Percentiles rank a stretch among this genome's conserved stretches.
phyloP scores from a whole-genome alignment of 2,797 vertebrate species.

The Acanthurus lineatus region DNA sequence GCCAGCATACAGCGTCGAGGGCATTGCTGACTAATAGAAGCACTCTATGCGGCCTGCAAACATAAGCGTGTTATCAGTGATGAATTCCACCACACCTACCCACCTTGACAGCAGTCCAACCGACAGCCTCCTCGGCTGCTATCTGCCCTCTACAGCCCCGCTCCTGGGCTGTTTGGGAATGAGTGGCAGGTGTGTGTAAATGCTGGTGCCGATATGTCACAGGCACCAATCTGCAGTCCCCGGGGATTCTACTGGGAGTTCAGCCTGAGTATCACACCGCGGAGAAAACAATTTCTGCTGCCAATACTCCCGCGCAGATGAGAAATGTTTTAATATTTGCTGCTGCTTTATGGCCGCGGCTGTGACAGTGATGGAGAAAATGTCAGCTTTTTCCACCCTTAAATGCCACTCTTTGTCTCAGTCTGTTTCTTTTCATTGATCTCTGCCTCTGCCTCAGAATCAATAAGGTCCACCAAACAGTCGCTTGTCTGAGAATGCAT shows the following conservation, averaged over 20 bases:
- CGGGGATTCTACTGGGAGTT: constrained; percentile 93
- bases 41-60: constrained; percentile 67
- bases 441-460: constrained; percentile 92
- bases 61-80: constrained; percentile 82
- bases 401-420: constrained; percentile 98
- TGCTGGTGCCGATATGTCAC: constrained; percentile 90
- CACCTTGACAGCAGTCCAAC: constrained; percentile 80
- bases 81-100: constrained; percentile 80
- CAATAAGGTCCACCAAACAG: constrained; percentile 95
- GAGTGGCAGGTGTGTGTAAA: constrained; percentile 85
- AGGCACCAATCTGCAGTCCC: constrained; percentile 93
- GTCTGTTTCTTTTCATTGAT: constrained; percentile 96
- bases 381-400: constrained; percentile 96
- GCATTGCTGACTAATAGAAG: constrained; percentile 81
- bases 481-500: constrained; percentile 93
- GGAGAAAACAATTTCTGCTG: constrained; percentile 99
- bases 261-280: constrained; percentile 95
- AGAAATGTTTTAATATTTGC: constrained; percentile 99
- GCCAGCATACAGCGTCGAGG: constrained; percentile 45
- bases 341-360: constrained; percentile 93
- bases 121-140: constrained; percentile 75
- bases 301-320: constrained; percentile 96
- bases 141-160: constrained; percentile 83
- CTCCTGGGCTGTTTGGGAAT: constrained; percentile 79
- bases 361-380: constrained; percentile 98